Conservation (phyloP, 2,888 invertebrate genomes). For the Phymatocera aterrima region DNA sequence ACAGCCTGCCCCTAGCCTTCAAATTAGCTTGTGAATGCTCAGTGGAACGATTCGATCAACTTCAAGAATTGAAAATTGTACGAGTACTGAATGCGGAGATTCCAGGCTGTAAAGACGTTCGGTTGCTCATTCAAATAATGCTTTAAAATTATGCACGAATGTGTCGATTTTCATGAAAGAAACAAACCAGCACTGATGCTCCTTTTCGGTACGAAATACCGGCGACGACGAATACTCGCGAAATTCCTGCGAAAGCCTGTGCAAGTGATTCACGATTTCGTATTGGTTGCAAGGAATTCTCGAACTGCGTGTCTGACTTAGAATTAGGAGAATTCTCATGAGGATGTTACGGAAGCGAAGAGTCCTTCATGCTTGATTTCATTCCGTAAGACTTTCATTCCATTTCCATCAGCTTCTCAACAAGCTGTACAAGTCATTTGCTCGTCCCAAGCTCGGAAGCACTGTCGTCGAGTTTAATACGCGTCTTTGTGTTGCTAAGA, state of each 20-base stretch:
- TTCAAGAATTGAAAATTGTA: neutral
- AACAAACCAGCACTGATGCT: too few species aligned
- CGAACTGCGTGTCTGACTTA: neutral
- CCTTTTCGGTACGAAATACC: neutral
- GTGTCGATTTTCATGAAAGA: too few species aligned
- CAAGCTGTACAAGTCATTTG: conserved; percentile 13
- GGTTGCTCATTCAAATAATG: neutral
- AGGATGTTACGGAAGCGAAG: neutral
- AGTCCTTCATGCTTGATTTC: conserved; percentile 2
- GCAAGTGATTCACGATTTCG: neutral
- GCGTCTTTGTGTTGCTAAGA: neutral
- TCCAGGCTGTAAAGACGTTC: neutral
- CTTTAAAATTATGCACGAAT: neutral
- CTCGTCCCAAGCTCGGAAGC: neutral
- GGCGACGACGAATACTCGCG: neutral
- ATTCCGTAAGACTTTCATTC: conserved; percentile 6
- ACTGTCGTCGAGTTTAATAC: neutral
- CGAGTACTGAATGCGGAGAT: neutral
- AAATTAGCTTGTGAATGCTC: neutral
- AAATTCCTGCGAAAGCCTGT: neutral
- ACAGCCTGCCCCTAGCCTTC: neutral
- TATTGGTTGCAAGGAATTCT: neutral
- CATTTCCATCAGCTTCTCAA: neutral
- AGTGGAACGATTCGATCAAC: neutral
- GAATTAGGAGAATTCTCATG: neutral